Evolutionary conservation across 2,797 vertebrate species (phyloP).

Genomic region (Atherinosoma microstoma): DNA sequence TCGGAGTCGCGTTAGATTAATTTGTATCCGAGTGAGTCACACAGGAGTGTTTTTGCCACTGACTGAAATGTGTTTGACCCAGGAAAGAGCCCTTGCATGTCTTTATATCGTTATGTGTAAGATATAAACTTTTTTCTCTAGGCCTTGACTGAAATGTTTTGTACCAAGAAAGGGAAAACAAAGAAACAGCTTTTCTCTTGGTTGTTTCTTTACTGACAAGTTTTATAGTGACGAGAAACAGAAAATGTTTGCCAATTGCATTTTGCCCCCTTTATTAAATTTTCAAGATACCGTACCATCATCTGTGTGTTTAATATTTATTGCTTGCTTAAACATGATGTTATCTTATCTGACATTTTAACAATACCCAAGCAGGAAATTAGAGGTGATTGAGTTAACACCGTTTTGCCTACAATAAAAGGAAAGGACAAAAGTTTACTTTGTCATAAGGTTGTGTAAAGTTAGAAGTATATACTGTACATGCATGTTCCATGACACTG

Average conservation of each 20-base stretch:
- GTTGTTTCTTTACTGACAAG: slow-evolving; percentile 43
- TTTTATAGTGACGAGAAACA: slow-evolving; percentile 60
- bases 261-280: slow-evolving; percentile 68
- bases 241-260: slow-evolving; percentile 52
- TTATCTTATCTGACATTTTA: background rate
- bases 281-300: slow-evolving; percentile 45
- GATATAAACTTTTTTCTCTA: slow-evolving; percentile 12
- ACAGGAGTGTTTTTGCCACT: slow-evolving; percentile 38
- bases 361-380: slow-evolving; percentile 2
- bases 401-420: background rate
- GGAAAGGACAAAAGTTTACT: background rate
- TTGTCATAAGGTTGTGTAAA: background rate
- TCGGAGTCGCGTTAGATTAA: background rate
- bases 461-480: too few relatives aligned
- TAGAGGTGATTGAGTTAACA: background rate
- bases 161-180: slow-evolving; percentile 61
- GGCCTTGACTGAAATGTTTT: slow-evolving; percentile 58
- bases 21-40: slow-evolving; percentile 32
- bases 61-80: slow-evolving; percentile 31
- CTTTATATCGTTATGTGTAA: slow-evolving; percentile 16
- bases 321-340: background rate
- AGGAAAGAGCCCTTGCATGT: slow-evolving; percentile 16
- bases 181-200: slow-evolving; percentile 28
- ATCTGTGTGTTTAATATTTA: slow-evolving; percentile 23
- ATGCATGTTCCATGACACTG: background rate